phyloP scores from a whole-genome alignment of 2,797 vertebrate species.

The Mus caroli region DNA sequence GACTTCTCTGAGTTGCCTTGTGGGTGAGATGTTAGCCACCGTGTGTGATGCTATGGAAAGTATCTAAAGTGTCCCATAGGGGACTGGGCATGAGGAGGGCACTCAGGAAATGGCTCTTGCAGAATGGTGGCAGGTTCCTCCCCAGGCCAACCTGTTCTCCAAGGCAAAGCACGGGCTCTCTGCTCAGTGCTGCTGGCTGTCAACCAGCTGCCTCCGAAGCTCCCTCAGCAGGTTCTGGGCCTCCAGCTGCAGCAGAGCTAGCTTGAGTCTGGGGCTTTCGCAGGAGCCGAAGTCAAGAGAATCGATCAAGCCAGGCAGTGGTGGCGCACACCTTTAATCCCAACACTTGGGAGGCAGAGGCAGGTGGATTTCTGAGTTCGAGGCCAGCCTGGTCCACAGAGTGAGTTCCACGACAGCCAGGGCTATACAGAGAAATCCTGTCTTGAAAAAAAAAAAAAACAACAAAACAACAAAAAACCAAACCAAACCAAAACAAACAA shows the following conservation, averaged over 20 bases:
- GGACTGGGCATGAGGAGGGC: neutral
- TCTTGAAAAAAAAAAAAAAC: neutral
- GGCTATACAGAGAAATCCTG: neutral
- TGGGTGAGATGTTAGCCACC: neutral
- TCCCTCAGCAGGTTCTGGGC: neutral
- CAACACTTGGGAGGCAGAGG: neutral
- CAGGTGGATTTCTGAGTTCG: neutral
- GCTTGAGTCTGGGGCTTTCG: neutral
- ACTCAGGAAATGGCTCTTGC: constrained; percentile 5
- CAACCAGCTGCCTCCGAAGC: neutral
- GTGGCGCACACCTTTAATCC: neutral
- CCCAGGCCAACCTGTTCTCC: constrained; percentile 44
- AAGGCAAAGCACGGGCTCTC: neutral
- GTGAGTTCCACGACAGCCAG: neutral
- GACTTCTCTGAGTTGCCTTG: constrained; percentile 35
- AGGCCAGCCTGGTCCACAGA: neutral
- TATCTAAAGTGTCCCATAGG: neutral
- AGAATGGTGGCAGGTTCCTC: neutral
- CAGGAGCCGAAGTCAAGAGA: neutral
- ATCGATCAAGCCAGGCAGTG: neutral
- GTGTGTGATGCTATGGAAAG: accelerated
- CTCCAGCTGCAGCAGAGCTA: neutral
- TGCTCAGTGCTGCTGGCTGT: neutral
- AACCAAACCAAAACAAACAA: too few species aligned
- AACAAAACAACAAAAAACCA: too few species aligned